Evolutionary conservation across 1,140 invertebrate species (phyloP), one percentile per base, ranked within the genome.

Genomic region (Sinella curviseta): DNA sequence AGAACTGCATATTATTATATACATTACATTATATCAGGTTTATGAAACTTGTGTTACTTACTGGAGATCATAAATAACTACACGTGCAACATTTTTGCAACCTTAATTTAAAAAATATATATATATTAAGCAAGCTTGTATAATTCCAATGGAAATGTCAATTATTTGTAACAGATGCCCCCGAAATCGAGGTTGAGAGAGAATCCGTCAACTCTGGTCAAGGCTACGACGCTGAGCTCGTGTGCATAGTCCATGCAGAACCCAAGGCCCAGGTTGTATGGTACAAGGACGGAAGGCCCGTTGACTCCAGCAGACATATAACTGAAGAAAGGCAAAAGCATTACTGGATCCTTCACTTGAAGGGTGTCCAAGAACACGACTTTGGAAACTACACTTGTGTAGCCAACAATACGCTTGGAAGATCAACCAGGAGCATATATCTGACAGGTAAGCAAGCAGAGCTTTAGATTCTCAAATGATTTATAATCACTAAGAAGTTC

Each of bases 321-420:
- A 16, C 57, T 34, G 26, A 26, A 16, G 39, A 48, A 20, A 35
- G 77, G 26, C 3, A 75, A 1, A 54, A 65, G 28, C 81, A 80
- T 57, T 35, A 76, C n/a, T 83, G 85, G 80, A 83, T 80, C 28
- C 78, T 86, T 57, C 82, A 83, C 4, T 83, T 86, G 75, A 82
- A 80, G 20, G 77, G 83, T 65, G 82, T 85, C 16, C 77, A 82
- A 14, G 79, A 80, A 24, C n/a, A 74, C 30, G 85, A 86, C 76
- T 86, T 85, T 80, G 86, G 85, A 65, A 86, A 84, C 39, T 86
- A 86, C 78, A 84, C 81, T 16, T 86, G 86, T 81, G 78, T 80
- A 54, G 85, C 85, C 26, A 80, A 84, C 70, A 86, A 86, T 77
- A 80, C 48, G 12, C 75, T 81, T 20, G 86, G 86, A 28, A 76